Percentiles rank a stretch among this genome's conserved stretches.
Evolutionary conservation across 2,888 invertebrate genomes (phyloP).

Genomic region (Tethea ocularis): DNA sequence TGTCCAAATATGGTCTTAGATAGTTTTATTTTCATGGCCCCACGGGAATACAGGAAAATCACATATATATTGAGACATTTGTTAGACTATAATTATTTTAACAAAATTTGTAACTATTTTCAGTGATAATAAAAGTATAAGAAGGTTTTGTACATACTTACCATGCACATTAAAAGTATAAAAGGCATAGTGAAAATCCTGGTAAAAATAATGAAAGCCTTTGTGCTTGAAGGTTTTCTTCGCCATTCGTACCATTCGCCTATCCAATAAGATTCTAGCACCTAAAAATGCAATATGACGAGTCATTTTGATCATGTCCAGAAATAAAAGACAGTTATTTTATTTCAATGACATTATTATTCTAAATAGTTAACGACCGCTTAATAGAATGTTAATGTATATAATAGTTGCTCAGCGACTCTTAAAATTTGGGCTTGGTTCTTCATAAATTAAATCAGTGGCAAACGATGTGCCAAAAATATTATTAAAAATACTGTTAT

Average conservation of each 20-base stretch:
- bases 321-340: background rate
- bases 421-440: no score
- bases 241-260: conserved; percentile 85
- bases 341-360: background rate
- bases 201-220: conserved; percentile 51
- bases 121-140: background rate
- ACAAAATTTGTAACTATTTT: background rate
- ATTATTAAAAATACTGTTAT: no score
- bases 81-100: background rate
- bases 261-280: conserved; percentile 86
- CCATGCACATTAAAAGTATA: conserved; percentile 61
- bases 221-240: conserved; percentile 64
- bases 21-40: background rate
- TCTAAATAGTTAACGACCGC: background rate
- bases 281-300: conserved; percentile 37
- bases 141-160: conserved; percentile 26
- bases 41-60: no score
- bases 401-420: no score
- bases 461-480: no score
- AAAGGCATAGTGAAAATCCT: conserved; percentile 58
- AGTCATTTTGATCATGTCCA: background rate
- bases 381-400: no score
- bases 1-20: background rate
- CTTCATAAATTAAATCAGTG: no score
- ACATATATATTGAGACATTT: no score